Evolutionary conservation across 2,888 invertebrate species (phyloP), one percentile per base, ranked within the genome.

Genomic region (Dryobota labecula): DNA sequence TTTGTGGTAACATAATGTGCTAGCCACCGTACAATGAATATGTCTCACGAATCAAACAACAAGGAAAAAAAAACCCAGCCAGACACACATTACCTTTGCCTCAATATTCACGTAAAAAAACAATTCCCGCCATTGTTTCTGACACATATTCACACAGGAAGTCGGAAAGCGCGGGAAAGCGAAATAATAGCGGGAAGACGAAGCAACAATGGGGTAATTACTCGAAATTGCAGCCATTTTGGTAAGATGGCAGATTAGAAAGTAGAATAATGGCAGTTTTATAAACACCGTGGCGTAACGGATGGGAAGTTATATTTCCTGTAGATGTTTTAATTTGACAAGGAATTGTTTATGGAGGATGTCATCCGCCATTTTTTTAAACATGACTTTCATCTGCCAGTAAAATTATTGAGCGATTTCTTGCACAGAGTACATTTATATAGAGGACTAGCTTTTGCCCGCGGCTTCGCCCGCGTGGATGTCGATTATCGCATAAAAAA

Each of bases 101-200:
- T 87, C 78, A 75, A 86, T 86, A 85, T 49, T 61, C 27, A 63
- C 41, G 24, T 73, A 69, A 70, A 78, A 73, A 81, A 77, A 84
- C 73, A 72, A 82, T 73, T 81, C 83, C 83, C 69, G 56, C 72
- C 76, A 84, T 84, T 84, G 84, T 84, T 70, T 73, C 62, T 76
- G 84, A 80, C 79, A 80, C 68, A 83, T 76, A 83, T 84, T 78
- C 80, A 71, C 83, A 78, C 66, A 84, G 86, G 86, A 86, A 84
- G 83, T 83, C 65, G 68, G 74, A 80, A 82, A 77, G 80, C 83
- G 86, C 85, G 86, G 86, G 85, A 86, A 86, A 84, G 80, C 76
- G 70, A 27, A 64, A 61, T 86, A 86, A 86, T 83, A 78, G 84
- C 86, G 84, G 84, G 81, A 80, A 86, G 82, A 78, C 60, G 57